These are phyloP conservation scores for Tetraodon nigroviridis DNA, from an alignment of 2,113 vertebrate species.

Conservation along the genomic window DNA sequence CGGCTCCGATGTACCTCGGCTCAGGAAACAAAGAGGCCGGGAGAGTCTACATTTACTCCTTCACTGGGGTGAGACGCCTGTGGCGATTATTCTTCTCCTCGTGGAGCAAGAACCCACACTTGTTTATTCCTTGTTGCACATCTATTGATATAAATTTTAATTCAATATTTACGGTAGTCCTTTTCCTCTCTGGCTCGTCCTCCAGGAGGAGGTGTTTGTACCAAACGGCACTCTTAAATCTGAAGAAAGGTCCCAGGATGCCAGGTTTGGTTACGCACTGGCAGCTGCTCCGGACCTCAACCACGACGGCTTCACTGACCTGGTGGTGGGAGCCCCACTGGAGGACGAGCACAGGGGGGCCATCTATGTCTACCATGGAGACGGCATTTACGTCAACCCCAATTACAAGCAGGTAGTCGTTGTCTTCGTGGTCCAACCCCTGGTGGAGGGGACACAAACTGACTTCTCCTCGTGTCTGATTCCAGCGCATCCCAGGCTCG, in stretches of 20 bases:
- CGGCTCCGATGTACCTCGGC: slow-evolving; percentile 91
- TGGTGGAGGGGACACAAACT: slow-evolving; percentile 14
- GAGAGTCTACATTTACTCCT: slow-evolving; percentile 84
- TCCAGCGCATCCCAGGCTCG: slow-evolving; percentile 80
- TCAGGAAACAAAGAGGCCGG: slow-evolving; percentile 86
- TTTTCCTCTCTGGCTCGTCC: not conserved
- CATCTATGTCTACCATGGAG: slow-evolving; percentile 85
- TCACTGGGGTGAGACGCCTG: slow-evolving; percentile 78
- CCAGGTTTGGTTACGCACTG: slow-evolving; percentile 87
- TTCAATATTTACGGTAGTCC: not conserved
- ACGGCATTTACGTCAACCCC: slow-evolving; percentile 72
- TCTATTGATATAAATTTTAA: not conserved
- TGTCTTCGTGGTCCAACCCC: not conserved
- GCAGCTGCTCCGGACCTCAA: slow-evolving; percentile 82
- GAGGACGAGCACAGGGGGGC: slow-evolving; percentile 90
- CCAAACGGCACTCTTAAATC: slow-evolving; percentile 79
- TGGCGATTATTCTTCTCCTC: not conserved
- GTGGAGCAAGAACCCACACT: too few species aligned
- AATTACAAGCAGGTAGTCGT: slow-evolving; percentile 77
- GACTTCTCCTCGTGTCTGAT: slow-evolving; percentile 6
- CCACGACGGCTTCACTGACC: slow-evolving; percentile 83
- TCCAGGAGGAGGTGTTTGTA: slow-evolving; percentile 74
- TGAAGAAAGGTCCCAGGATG: slow-evolving; percentile 78
- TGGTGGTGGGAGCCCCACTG: slow-evolving; percentile 85
- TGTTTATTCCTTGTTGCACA: not conserved